phyloP scores from a whole-genome alignment of 2,113 vertebrate species.

The Pionites leucogaster region DNA sequence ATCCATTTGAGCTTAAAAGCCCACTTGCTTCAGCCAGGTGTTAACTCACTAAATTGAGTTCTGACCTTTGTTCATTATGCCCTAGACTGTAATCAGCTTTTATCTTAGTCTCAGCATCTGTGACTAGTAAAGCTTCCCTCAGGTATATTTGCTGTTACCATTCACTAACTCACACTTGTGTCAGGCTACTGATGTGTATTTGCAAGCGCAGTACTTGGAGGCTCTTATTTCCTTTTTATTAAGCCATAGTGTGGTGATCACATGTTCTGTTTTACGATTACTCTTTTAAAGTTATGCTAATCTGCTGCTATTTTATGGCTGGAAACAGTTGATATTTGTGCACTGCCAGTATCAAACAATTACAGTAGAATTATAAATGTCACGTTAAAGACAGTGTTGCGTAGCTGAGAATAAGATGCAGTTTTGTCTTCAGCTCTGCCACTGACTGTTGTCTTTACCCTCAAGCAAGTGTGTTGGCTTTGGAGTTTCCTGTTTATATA shows the following conservation, averaged over 20 bases:
- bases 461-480: neutral
- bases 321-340: neutral
- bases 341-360: neutral
- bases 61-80: neutral
- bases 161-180: neutral
- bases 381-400: too few species aligned
- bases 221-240: neutral
- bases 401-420: neutral
- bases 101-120: neutral
- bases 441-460: neutral
- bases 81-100: neutral
- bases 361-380: neutral
- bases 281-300: accelerated
- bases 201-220: neutral
- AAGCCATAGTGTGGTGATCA: neutral
- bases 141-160: neutral
- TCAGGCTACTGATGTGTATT: neutral
- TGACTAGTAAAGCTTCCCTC: neutral
- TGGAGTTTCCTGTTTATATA: neutral
- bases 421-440: neutral
- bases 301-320: neutral
- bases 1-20: neutral
- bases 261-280: neutral
- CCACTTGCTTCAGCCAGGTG: neutral
- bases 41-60: neutral